Evolutionary conservation across 1,140 invertebrate species (phyloP), one percentile per base, ranked within the genome.

Genomic region (Phocides pigmalion): DNA sequence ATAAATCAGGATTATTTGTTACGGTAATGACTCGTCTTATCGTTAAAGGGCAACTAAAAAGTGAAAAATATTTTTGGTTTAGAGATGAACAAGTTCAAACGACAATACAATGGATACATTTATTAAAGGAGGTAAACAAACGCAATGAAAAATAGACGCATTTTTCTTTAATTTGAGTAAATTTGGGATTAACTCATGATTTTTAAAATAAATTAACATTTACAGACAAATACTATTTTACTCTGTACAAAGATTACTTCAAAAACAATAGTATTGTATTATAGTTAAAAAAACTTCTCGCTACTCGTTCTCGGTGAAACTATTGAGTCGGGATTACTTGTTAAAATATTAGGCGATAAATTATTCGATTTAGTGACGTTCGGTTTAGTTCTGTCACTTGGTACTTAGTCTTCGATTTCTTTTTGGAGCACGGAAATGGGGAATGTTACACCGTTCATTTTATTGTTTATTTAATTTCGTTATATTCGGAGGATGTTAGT

Each of bases 271-370:
- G n/a, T n/a, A n/a, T n/a, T n/a, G n/a, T n/a, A n/a, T n/a, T n/a
- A n/a, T n/a, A n/a, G n/a, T n/a, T n/a, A n/a, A n/a, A n/a, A n/a
- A n/a, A n/a, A 11, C 9, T 17, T 22, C 16, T 46, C 39, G 25
- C 17, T 59, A 5, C 32, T 53, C 28, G 15, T 12, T 4, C 0
- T 12, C n/a, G 4, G 56, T 37, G 3, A 17, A 4, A 35, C 42
- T 15, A 37, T 42, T 44, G 44, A 61, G 53, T 59, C 32, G 49
- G 62, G 68, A 70, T 70, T 61, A 70, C 64, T 59, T 61, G 63
- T 70, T 66, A 66, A 70, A 62, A 70, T 70, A 70, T 70, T 64
- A 54, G 54, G 39, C 41, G 19, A 61, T 70, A 70, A 66, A 70
- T 70, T 63, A 70, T 56, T 64, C 53, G 64, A 54, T 67, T 62